Evolutionary conservation across 2,113 vertebrate genomes (phyloP).

Genomic region (Mus musculus): DNA sequence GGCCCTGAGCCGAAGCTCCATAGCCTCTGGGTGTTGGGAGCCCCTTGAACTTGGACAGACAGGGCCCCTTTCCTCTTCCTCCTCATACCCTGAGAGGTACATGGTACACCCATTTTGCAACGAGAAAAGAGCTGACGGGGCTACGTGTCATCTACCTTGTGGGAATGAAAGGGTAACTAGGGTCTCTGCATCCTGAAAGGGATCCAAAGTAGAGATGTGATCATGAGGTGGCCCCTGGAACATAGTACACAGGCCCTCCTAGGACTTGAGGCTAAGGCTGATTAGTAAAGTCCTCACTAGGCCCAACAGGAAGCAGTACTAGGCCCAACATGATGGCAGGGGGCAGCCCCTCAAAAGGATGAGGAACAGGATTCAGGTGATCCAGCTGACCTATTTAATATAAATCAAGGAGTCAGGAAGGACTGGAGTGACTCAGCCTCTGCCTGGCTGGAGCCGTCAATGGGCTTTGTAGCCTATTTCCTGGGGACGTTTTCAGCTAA

Average conservation of each 20-base stretch:
- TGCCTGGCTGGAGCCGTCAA: neutral
- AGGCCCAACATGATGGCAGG: neutral
- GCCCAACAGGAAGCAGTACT: neutral
- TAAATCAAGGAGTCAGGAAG: neutral
- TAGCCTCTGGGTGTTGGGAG: neutral
- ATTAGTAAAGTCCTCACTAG: neutral
- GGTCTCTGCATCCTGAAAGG: neutral
- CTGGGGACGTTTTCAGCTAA: slow-evolving; percentile 55
- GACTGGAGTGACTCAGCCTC: slow-evolving; percentile 4
- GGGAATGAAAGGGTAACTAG: neutral
- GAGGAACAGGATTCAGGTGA: neutral
- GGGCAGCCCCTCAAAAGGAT: neutral
- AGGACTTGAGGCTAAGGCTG: neutral
- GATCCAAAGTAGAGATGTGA: neutral
- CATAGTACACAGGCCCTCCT: neutral
- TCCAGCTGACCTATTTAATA: neutral
- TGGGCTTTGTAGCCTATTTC: slow-evolving; percentile 48
- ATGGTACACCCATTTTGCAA: neutral
- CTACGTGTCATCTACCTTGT: neutral
- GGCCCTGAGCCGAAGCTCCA: neutral
- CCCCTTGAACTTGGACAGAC: neutral
- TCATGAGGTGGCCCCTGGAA: neutral
- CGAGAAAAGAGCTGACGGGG: neutral
- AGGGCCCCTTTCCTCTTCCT: neutral
- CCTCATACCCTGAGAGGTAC: neutral